Conservation (phyloP, 2,797 vertebrate genomes). For the Phoeniculus purpureus region DNA sequence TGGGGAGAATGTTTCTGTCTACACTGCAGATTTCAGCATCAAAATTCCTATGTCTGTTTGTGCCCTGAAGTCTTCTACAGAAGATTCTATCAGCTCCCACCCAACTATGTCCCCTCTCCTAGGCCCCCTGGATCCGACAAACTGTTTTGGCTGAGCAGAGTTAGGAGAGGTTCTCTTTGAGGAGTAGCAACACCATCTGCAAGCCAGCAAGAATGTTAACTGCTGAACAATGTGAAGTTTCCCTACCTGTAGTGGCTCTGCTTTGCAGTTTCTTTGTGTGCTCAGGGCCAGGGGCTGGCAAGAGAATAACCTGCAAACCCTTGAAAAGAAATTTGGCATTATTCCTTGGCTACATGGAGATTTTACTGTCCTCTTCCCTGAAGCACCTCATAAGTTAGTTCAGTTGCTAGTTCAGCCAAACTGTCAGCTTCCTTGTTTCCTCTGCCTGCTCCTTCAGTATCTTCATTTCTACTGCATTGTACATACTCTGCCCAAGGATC, state of each 20-base stretch:
- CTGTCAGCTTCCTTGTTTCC: background rate
- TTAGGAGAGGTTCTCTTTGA: background rate
- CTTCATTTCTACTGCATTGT: background rate
- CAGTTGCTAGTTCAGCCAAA: background rate
- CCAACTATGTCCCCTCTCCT: background rate
- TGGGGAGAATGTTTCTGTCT: background rate
- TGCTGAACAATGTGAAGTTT: background rate
- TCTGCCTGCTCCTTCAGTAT: background rate
- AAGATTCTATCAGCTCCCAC: background rate
- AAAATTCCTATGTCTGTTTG: background rate
- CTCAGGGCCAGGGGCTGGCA: background rate
- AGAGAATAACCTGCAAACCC: background rate
- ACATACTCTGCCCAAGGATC: background rate
- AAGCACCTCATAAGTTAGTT: background rate
- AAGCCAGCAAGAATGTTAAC: background rate
- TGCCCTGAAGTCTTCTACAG: background rate
- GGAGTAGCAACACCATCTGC: background rate
- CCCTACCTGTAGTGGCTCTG: background rate
- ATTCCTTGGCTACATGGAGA: background rate
- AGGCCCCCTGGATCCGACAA: background rate
- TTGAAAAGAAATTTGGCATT: background rate
- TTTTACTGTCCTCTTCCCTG: background rate
- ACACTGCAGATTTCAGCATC: background rate
- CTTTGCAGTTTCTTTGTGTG: background rate
- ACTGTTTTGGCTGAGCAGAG: background rate